Base-by-base conservation (phyloP, 2,888 invertebrate genomes). In the Trichopoda pennipes region DNA sequence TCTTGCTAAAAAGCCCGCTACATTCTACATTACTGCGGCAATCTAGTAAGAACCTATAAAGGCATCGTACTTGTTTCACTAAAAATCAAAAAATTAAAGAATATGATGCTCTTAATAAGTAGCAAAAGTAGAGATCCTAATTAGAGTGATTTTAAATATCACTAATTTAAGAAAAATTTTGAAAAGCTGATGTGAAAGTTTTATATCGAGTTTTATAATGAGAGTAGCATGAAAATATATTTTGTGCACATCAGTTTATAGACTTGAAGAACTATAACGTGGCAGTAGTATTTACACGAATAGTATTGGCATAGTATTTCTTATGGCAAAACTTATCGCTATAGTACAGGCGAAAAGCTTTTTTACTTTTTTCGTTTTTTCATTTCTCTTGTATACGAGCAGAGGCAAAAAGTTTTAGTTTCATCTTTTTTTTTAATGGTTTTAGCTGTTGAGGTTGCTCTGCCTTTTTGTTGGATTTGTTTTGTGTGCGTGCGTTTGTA, bases 291-390 rank as follows among this genome's bases (percentile, higher is more conserved):
- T 38, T 38, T 38, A 38, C 47, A 53, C 28, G 42, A 77, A 35
- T 38, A n/a, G n/a, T n/a, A n/a, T n/a, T n/a, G 16, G 35, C 58
- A 72, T 49, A 38, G 60, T 35, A 51, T 42, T 68, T 38, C 66
- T 75, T 60, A 44, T 17, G 72, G 47, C 21, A 76, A 12, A 32
- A 66, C 70, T 75, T 79, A 82, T 75, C 78, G 75, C 70, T 72
- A 42, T 60, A 44, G 19, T 53, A 32, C 78, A 74, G 75, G 32
- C 78, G 28, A 61, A 75, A 60, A 74, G 56, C 47, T 16, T 49
- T 51, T 76, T 78, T 72, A 61, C 32, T 73, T 49, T 70, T 75
- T 69, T 69, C 72, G 63, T 19, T 38, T 10, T 60, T 58, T 63
- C 61, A 63, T 28, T 73, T 74, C 60, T 4, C 69, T 78, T 74